Percentiles rank a stretch among this genome's conserved stretches.
These are phyloP conservation scores for Coregonus clupeaformis DNA, from an alignment of 2,113 vertebrate genomes.

Conservation along the genomic window DNA sequence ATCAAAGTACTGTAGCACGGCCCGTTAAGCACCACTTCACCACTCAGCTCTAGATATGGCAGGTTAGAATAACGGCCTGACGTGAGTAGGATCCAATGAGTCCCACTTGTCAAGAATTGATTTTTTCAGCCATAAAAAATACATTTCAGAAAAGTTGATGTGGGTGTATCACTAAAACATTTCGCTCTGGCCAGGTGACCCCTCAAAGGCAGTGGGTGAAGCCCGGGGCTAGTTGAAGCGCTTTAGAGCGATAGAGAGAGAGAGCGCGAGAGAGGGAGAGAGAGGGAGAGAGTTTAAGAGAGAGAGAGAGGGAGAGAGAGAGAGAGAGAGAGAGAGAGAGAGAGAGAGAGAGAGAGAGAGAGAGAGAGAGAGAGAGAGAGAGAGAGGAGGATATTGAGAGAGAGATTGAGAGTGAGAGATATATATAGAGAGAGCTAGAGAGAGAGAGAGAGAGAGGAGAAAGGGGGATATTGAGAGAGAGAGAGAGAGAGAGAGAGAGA, in stretches of 20 bases:
- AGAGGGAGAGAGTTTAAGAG: slow-evolving; percentile 29
- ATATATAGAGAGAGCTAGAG: slow-evolving; percentile 22
- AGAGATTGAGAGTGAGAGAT: slow-evolving; percentile 23
- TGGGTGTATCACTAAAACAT: slow-evolving; percentile 26
- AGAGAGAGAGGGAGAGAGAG: slow-evolving; percentile 31
- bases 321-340: background rate
- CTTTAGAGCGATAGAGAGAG: slow-evolving; percentile 8
- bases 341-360: slow-evolving; percentile 10
- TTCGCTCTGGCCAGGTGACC: slow-evolving; percentile 10
- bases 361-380: too few relatives aligned
- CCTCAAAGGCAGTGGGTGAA: slow-evolving; percentile 19
- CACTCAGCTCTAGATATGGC: slow-evolving; percentile 33
- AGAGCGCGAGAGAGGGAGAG: too few relatives aligned
- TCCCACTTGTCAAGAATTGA: slow-evolving; percentile 22
- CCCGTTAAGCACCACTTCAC: slow-evolving; percentile 21
- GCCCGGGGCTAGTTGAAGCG: slow-evolving; percentile 15
- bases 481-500: slow-evolving; percentile 28
- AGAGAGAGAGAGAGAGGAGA: slow-evolving; percentile 7
- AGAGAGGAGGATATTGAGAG: too few relatives aligned
- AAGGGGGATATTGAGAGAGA: slow-evolving; percentile 29
- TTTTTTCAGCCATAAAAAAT: slow-evolving; percentile 23
- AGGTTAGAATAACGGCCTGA: slow-evolving; percentile 18
- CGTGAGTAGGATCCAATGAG: slow-evolving; percentile 41
- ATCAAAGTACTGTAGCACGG: slow-evolving; percentile 25
- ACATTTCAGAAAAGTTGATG: slow-evolving; percentile 21